These are phyloP conservation scores for Epicauta chinensis DNA, from an alignment of 1,140 invertebrate genomes.

Conservation along the genomic window DNA sequence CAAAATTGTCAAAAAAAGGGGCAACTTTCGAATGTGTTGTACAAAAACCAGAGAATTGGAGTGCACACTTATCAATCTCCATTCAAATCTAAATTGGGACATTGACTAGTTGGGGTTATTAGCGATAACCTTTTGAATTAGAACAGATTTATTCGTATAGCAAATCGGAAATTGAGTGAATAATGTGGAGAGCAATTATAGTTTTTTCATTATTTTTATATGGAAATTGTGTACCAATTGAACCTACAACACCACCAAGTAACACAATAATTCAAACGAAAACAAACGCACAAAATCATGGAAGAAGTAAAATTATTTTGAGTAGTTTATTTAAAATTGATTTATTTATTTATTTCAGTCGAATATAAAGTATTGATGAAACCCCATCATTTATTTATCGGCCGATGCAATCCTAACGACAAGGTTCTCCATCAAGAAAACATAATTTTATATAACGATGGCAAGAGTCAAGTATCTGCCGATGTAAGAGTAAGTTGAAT, in stretches of 20 bases:
- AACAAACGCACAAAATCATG: neutral
- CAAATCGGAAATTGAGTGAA: neutral
- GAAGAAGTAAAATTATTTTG: constrained; percentile 8
- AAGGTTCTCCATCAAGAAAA: constrained; percentile 33
- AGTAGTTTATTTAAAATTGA: neutral
- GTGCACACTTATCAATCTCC: too few relatives aligned
- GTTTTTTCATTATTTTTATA: constrained; percentile 5
- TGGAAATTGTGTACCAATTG: constrained; percentile 8
- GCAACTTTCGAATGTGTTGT: too few relatives aligned
- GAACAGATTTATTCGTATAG: constrained; percentile 2
- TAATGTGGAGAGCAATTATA: neutral
- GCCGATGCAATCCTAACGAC: constrained; percentile 28
- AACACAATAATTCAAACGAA: constrained; percentile 4
- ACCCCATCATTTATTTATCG: constrained; percentile 34
- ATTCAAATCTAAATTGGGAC: too few relatives aligned
- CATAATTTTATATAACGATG: constrained; percentile 34
- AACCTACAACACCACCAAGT: constrained; percentile 4
- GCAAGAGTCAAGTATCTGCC: constrained; percentile 29
- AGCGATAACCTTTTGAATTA: neutral
- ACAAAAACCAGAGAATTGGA: too few relatives aligned
- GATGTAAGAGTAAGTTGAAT: constrained; percentile 31
- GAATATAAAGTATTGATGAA: constrained; percentile 28
- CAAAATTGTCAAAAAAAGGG: too few relatives aligned
- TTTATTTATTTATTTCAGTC: constrained; percentile 26
- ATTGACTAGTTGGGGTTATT: constrained; percentile 1